phyloP scores from a whole-genome alignment of 30 jellyfish, hydroid and myxozoan genomes.

The Sanderia malayensis region DNA sequence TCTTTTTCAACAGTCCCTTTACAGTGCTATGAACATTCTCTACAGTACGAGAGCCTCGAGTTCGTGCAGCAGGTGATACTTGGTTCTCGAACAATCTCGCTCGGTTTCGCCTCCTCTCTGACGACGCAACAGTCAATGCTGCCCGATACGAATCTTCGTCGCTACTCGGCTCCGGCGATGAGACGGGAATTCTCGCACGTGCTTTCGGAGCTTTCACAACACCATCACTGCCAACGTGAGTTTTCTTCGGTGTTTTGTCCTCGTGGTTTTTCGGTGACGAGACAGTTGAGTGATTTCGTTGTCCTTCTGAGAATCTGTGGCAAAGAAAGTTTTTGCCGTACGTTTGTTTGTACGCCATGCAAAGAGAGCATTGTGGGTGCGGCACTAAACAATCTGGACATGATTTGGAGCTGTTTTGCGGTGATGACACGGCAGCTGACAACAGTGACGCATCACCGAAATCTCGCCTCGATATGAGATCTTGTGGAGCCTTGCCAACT shows the following conservation, averaged over 20 bases:
- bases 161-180: conserved; percentile 20
- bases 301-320: conserved; percentile 33
- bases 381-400: conserved; percentile 71
- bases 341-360: conserved; percentile 59
- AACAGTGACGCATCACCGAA: conserved; percentile 44
- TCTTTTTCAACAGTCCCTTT: conserved; percentile 61
- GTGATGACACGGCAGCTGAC: too few relatives aligned
- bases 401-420: too few relatives aligned
- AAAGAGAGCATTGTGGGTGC: conserved; percentile 51
- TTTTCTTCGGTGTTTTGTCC: conserved; percentile 1
- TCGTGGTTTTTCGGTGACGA: neutral
- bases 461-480: conserved; percentile 68
- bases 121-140: conserved; percentile 43
- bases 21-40: conserved; percentile 53
- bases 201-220: conserved; percentile 17
- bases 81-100: conserved; percentile 25
- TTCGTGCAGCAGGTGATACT: neutral
- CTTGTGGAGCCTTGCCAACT: conserved; percentile 68
- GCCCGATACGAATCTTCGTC: conserved; percentile 54
- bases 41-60: conserved; percentile 2
- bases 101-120: conserved; percentile 24
- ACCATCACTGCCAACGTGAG: too few relatives aligned
- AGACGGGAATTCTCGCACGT: conserved; percentile 45
- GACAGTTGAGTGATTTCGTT: conserved; percentile 2
- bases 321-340: conserved; percentile 43